Base-by-base conservation (phyloP, 2,113 vertebrate genomes). In the Rhipidura dahli region DNA sequence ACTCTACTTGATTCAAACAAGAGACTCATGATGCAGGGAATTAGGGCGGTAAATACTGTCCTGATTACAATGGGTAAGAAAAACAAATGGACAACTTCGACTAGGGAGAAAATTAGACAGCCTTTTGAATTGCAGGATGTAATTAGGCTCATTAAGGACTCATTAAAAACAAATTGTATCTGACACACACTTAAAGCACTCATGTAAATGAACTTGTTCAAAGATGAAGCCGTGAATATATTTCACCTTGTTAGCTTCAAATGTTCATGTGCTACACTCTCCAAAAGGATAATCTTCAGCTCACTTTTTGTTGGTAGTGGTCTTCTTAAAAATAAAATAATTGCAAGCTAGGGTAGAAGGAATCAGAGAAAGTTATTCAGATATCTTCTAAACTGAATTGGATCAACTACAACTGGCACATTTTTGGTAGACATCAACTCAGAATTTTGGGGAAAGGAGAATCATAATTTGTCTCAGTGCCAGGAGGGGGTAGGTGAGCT, bases 111-210 rank as follows among this genome's bases (percentile, higher is more conserved):
- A 89, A 93, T 85, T 51, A 70, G 13, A 47, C 57, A 80, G n/a
- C 7, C 45, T 94, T 91, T 96, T 88, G 66, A 97, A 80, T 88
- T 70, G 47, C 21, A 85, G 63, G 50, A 79, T 83, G 27, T 80
- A 90, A 87, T 89, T 85, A 80, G 75, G 35, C 37, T 94, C 23
- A 91, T 95, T 95, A 91, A 22, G 28, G 49, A 70, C 65, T 95
- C 37, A 96, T 85, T 93, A 89, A 90, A 89, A 95, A 37, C 28
- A 64, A 82, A 80, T 83, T 73, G 39, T 72, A 82, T 70, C 82
- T 83, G 45, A 76, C 40, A 51, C 5, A 37, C 39, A 85, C 19
- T 76, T 76, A 21, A 89, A 83, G 63, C 59, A 83, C 19, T 65
- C 13, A 47, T 27, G 57, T 53, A 87, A 88, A 77, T 64, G n/a